Evolutionary conservation across 2,113 vertebrate species (phyloP), one percentile per base, ranked within the genome.

Genomic region (Chlamydotis undulata): DNA sequence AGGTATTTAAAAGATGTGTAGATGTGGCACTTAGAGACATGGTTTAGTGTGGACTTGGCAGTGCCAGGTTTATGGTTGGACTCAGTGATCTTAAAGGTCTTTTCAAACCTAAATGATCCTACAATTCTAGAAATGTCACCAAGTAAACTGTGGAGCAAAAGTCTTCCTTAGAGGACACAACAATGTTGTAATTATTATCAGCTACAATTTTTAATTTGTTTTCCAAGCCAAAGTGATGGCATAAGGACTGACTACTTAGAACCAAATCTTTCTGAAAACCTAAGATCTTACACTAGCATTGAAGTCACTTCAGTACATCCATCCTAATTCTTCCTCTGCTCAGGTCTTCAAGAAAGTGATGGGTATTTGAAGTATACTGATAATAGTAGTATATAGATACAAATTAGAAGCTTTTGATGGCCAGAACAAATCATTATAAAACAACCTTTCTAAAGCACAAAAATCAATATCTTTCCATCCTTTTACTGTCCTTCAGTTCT

Each of bases 211-310:
- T 1, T 28, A 77, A 28, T 10, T 8, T 25, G 6, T 39, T 55
- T 84, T 35, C 59, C 31, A 53, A 87, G 33, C 6, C 11, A 7
- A 81, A 77, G 23, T 6, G 5, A 23, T 21, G 15, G 52, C 25
- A 65, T 5, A 68, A 74, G 25, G 14, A 52, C 53, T 75, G 12
- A 28, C 12, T 29, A 7, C 6, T 26, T 35, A 11, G 26, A 67
- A 64, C 12, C 7, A 35, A 29, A 12, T 22, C 29, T 33, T 73
- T 45, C 50, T 59, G 9, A 63, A 83, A 56, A 77, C 0, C 0
- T 8, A 29, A 56, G 33, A 21, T 14, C n/a, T 83, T 52, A 28
- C 10, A 49, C 0, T 1, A 43, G 5, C 16, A 47, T 3, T 35
- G 1, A 76, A 61, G 12, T 37, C 69, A 39, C n/a, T 63, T 47